Percentiles rank a stretch among this genome's conserved stretches.
Conservation (phyloP, 2,888 invertebrate genomes). For the Stratiomys singularior region DNA sequence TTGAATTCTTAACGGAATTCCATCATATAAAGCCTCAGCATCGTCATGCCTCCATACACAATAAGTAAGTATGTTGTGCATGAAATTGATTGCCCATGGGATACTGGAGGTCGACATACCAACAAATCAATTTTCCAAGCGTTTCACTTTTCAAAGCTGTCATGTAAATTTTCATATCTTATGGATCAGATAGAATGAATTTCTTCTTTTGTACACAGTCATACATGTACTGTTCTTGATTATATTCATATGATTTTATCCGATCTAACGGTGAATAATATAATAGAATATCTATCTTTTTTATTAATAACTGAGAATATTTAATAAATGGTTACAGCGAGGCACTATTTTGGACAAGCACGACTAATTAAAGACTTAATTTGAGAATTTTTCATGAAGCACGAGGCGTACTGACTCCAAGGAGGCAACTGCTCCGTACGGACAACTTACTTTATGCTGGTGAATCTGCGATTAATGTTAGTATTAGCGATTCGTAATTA, state of each 20-base stretch:
- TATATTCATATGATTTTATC: background rate
- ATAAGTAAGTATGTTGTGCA: background rate
- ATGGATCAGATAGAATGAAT: background rate
- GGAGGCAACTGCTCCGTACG: no score
- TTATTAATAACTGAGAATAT: background rate
- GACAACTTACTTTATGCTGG: no score
- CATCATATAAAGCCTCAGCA: background rate
- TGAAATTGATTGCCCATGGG: background rate
- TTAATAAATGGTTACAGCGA: background rate
- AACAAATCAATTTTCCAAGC: constrained; percentile 18
- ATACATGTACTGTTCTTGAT: background rate
- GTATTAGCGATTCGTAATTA: no score
- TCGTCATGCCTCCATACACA: background rate
- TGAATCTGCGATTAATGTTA: no score
- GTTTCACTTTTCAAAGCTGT: constrained; percentile 23
- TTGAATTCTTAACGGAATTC: background rate
- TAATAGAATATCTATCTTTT: background rate
- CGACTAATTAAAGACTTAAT: background rate
- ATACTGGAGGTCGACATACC: background rate
- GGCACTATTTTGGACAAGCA: background rate
- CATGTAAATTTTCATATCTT: constrained; percentile 9
- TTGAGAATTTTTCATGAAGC: background rate
- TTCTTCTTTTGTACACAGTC: background rate
- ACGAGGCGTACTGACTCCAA: no score
- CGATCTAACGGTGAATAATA: background rate